Conservation (phyloP, 2,113 vertebrate genomes). For the Boleophthalmus pectinirostris region DNA sequence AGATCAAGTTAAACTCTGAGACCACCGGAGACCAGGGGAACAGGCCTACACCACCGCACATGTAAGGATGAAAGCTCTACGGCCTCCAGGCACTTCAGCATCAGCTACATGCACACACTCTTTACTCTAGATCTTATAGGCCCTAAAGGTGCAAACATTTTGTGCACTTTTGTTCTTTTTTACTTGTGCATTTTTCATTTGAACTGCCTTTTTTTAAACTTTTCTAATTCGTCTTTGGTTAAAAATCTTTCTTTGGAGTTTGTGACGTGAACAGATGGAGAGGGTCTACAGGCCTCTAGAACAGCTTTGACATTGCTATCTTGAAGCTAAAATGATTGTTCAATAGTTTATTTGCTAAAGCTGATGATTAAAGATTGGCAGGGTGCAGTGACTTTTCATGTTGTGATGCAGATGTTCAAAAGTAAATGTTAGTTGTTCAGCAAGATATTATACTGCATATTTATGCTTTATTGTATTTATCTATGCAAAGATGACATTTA, state of each 20-base stretch:
- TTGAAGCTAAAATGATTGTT: not conserved
- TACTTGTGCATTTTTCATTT: not conserved
- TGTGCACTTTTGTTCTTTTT: conserved; percentile 26
- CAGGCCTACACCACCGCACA: conserved; percentile 33
- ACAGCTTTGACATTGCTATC: not conserved
- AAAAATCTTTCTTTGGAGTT: not conserved
- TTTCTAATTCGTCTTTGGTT: conserved; percentile 6
- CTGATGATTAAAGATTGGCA: not conserved
- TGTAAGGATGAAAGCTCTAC: conserved; percentile 60
- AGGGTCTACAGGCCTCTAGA: conserved; percentile 37
- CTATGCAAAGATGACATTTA: not conserved
- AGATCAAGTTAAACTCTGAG: conserved; percentile 39
- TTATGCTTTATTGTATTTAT: not conserved
- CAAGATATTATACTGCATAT: not conserved
- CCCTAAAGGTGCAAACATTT: conserved; percentile 31
- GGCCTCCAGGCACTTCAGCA: conserved; percentile 40
- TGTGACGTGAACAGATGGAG: not conserved
- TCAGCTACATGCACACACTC: conserved; percentile 35
- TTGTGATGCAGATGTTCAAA: not conserved
- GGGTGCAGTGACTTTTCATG: not conserved
- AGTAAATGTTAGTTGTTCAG: not conserved
- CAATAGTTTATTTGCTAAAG: not conserved
- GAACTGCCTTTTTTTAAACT: not conserved
- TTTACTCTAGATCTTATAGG: conserved; percentile 33
- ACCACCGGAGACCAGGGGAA: conserved; percentile 26